Evolutionary conservation across 1,140 invertebrate species (phyloP).

Genomic region (Caenorhabditis inopinata): DNA sequence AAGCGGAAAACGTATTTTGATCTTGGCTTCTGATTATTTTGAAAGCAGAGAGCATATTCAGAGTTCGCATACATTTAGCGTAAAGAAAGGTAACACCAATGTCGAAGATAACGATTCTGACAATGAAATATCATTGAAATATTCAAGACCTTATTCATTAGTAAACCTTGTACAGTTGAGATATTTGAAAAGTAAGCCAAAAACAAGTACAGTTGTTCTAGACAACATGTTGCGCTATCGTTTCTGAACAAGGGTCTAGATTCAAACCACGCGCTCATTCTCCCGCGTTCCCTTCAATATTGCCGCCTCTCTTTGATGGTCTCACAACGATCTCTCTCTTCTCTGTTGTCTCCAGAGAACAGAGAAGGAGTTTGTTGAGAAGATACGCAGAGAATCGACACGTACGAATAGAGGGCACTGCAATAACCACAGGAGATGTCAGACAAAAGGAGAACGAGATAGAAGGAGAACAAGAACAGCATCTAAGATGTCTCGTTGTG

Average conservation of each 20-base stretch:
- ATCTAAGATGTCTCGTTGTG: neutral
- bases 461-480: neutral
- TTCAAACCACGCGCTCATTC: constrained; percentile 20
- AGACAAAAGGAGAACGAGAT: neutral
- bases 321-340: neutral
- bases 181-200: too few species aligned
- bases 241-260: too few species aligned
- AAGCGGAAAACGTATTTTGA: too few species aligned
- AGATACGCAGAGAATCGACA: constrained; percentile 15
- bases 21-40: too few species aligned
- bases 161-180: too few species aligned
- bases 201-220: neutral
- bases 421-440: neutral
- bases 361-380: neutral
- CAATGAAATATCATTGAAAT: too few species aligned
- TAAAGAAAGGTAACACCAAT: too few species aligned
- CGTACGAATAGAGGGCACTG: constrained; percentile 12
- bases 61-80: too few species aligned
- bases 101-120: too few species aligned
- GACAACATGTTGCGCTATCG: neutral
- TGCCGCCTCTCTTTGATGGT: neutral
- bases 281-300: constrained; percentile 14
- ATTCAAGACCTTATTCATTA: too few species aligned
- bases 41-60: too few species aligned
- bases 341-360: neutral